Conservation (phyloP, 2,113 vertebrate genomes). For the Propithecus coquereli region DNA sequence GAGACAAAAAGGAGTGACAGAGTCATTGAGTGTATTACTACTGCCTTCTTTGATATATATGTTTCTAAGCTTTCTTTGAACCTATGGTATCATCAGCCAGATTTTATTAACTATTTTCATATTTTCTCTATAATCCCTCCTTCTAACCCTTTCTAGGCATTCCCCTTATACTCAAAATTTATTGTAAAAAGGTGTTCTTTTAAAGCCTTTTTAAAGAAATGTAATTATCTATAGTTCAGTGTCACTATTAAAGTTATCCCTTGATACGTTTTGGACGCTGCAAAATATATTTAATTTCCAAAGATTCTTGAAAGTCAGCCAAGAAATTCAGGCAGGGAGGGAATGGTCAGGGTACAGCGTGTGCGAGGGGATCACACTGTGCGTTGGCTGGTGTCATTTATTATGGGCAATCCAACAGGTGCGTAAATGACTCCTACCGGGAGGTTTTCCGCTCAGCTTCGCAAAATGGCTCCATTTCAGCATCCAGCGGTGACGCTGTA, state of each 20-base stretch:
- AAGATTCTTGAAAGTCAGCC: slow-evolving; percentile 1
- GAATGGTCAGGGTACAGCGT: neutral
- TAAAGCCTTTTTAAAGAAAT: neutral
- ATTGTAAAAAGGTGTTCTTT: neutral
- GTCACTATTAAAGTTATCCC: slow-evolving; percentile 26
- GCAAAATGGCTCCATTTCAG: slow-evolving; percentile 53
- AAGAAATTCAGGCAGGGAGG: neutral
- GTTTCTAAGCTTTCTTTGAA: neutral
- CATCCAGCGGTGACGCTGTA: neutral
- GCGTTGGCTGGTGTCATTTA: neutral
- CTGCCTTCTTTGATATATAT: neutral
- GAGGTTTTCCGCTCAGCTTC: slow-evolving; percentile 52
- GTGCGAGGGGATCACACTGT: neutral
- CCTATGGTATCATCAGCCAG: neutral
- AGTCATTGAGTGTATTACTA: neutral
- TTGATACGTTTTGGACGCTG: slow-evolving; percentile 25
- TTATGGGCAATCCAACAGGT: slow-evolving; percentile 51
- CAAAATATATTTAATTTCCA: slow-evolving; percentile 46
- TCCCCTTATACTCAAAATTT: neutral
- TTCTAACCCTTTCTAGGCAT: neutral
- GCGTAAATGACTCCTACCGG: slow-evolving; percentile 46
- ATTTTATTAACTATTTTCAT: neutral
- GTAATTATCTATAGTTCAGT: neutral
- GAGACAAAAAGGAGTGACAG: neutral
- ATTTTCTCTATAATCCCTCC: neutral